Base-by-base conservation (phyloP, 2,888 invertebrate genomes). In the Ennomos fuscantarius region DNA sequence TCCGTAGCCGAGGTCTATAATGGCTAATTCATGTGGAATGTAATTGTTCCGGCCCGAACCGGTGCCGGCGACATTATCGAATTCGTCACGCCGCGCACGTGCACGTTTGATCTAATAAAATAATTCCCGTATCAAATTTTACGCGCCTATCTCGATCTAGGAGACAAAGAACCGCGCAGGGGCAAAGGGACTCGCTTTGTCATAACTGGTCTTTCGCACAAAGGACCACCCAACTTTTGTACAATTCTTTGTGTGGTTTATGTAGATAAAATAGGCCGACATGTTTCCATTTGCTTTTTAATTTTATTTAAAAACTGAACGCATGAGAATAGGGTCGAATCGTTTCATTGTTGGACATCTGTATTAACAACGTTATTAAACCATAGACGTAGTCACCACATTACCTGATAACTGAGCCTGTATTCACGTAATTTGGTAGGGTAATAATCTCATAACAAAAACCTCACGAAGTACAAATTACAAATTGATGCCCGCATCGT, bases 111-210 rank as follows among this genome's bases (percentile, higher is more conserved):
- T 87, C 89, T 89, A 91, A 90, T 91, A 89, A 87, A 89, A 89
- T 91, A 88, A 91, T 91, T 90, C 90, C 90, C 90, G 91, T 89
- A 89, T 91, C 90, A 85, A 92, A 92, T 92, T 90, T 86, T 87
- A 89, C 86, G 83, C 89, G 85, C 83, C 85, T 91, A 91, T 90
- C 91, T 87, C 84, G 92, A 90, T 90, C 83, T 87, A 81, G 83
- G 82, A 89, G 89, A 91, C 90, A 91, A 90, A 89, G 87, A 74
- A 53, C 76, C 63, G 68, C 69, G 73, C 73, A 68, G 79, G 84
- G 86, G 83, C 82, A 79, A 79, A 78, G 81, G 84, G 87, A 84
- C 82, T 79, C 84, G 84, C 87, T 89, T 89, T 89, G 88, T 90
- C 82, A 85, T 84, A 87, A 91, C 89, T 89, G 87, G 89, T 88